Base-by-base conservation (phyloP, 2,113 vertebrate genomes). In the Rallus limicola region DNA sequence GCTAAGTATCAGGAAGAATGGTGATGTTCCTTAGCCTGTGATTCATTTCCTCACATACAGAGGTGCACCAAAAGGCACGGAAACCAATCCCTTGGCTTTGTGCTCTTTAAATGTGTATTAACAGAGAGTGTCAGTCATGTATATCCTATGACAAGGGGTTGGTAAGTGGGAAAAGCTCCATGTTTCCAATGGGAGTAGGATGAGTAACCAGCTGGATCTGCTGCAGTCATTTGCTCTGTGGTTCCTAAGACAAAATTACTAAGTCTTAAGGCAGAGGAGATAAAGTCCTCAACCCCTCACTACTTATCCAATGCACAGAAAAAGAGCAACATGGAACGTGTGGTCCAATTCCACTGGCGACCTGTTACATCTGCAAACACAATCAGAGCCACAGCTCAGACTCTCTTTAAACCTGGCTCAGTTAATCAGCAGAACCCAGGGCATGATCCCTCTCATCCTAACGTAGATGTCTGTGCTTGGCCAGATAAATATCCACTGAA, bases 271-370 rank as follows among this genome's bases (percentile, higher is more conserved):
- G 14, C 13, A 93, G 58, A 91, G 29, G 28, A 58, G 19, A 64
- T 36, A 38, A 87, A 70, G 33, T 8, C n/a, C 28, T 86, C 26
- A 79, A 33, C 12, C 10, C 34, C 52, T 53, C 25, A 48, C 8
- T 71, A 23, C 33, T 52, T 9, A 3, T 26, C 29, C 75, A 82
- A 85, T 28, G 64, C 16, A 82, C 29, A 55, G 83, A 92, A 17
- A 20, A 93, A n/a, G 5, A 34, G 33, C 58, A 65, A 64, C 14
- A 23, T 6, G 17, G 44, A 40, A 53, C 0, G 0, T 18, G 28
- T 34, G 20, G 33, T 87, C 74, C 53, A 23, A 77, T 91, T 91
- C 86, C 23, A 70, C 16, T 56, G 19, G 40, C 65, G 48, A 87
- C 23, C 55, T 84, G 33, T 74, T 83, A 81, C 38, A 65, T 42